Base-by-base conservation (phyloP, 2,113 vertebrate genomes). In the Triplophysa rosa region DNA sequence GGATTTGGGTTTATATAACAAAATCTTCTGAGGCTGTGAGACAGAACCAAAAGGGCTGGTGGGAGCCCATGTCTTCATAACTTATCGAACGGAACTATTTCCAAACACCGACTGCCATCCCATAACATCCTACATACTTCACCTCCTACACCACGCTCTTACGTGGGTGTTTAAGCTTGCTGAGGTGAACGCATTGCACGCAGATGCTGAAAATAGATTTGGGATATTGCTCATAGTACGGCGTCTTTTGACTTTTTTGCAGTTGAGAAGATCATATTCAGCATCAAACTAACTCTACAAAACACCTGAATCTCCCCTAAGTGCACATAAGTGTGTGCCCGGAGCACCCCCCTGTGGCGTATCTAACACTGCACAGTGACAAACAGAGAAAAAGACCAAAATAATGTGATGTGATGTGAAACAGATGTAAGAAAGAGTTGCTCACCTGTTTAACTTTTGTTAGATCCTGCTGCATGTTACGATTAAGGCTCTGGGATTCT, bases 391-490 rank as follows among this genome's bases (percentile, higher is more conserved):
- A 69, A 59, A 77, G 13, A 42, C 37, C 12, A 12, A 19, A 33
- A 37, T 37, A 7, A 37, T 33, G 33, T 33, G 33, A 37, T 26
- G 26, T 26, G 26, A 26, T 8, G 33, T 37, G 33, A 37, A 64
- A 64, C 14, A 21, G 4, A 59, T 40, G 56, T 67, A 62, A 64
- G 17, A 67, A 45, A 5, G 29, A 70, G 66, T 17, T 21, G 67
- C 93, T 84, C 89, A 98, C 97, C 89, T 95, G 96, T 84, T 92
- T 94, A 66, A 94, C 90, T 52, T 47, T 89, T 79, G 87, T 92
- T 6, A 98, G 92, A 82, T 97, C 94, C 80, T 95, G 94, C 84
- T 91, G 86, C 82, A 96, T 86, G 26, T 93, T 90, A 2, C 89
- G 92, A 86, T 93, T 93, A 65, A 92, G 88, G 52, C 78, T 90